Evolutionary conservation across 2,797 vertebrate species (phyloP).

Genomic region (Phrynocephalus forsythii): DNA sequence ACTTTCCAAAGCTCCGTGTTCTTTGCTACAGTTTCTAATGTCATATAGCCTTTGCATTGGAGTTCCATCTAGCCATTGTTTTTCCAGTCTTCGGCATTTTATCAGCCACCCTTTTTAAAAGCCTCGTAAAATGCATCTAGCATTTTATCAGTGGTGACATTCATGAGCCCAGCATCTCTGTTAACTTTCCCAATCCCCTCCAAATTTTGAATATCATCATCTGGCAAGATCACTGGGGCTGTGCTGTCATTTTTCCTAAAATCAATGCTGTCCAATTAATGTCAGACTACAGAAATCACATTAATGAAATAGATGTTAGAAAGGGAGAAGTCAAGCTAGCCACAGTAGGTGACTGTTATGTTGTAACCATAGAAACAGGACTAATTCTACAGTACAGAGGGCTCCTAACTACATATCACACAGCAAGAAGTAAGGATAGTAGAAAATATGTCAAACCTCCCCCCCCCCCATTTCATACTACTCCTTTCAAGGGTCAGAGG

Average conservation of each 20-base stretch:
- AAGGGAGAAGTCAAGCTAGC: conserved; percentile 24
- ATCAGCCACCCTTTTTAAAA: conserved; percentile 5
- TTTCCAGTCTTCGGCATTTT: not conserved
- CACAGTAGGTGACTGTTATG: conserved; percentile 8
- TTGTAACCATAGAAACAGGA: conserved; percentile 39
- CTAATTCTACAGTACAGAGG: conserved; percentile 21
- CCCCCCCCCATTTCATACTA: not conserved
- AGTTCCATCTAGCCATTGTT: not conserved
- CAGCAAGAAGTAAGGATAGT: conserved; percentile 23
- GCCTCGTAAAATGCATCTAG: conserved; percentile 4
- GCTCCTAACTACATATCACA: conserved; percentile 23
- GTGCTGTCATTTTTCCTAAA: conserved; percentile 40
- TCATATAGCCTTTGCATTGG: too few species aligned
- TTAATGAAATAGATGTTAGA: conserved; percentile 25
- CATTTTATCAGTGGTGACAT: conserved; percentile 33
- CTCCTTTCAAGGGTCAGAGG: not conserved
- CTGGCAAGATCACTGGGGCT: not conserved
- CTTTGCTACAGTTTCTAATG: not conserved
- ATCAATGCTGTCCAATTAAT: conserved; percentile 43
- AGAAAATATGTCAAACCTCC: not conserved
- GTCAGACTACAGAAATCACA: conserved; percentile 34
- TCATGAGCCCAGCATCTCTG: conserved; percentile 28
- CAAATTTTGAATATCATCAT: conserved; percentile 29
- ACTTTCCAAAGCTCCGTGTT: not conserved
- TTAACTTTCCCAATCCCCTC: conserved; percentile 18